Base-by-base conservation (phyloP, 2,888 invertebrate genomes). In the Perdita meconis region DNA sequence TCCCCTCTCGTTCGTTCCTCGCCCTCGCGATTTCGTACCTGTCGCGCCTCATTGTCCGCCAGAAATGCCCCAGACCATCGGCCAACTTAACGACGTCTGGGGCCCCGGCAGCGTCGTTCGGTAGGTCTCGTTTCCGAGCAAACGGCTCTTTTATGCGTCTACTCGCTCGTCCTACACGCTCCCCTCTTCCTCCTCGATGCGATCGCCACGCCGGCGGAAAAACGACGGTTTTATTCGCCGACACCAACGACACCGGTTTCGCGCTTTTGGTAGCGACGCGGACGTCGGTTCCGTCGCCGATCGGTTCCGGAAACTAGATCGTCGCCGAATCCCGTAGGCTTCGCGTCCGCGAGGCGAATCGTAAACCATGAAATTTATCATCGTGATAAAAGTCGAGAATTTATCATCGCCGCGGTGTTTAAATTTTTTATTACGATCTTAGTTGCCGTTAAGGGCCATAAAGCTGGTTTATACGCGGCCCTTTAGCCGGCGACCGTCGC, bases 41-140 rank as follows among this genome's bases (percentile, higher is more conserved):
- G 78, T 71, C 68, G 64, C 73, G 69, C 67, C 75, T 83, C 82
- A 79, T 80, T 83, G 83, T 82, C 79, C 78, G 59, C 63, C 65
- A 74, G 83, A 75, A 78, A 82, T 68, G 57, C 64, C 44, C 42
- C 60, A 51, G 51, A 40, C 63, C 57, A 57, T 69, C 65, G 76
- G 56, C 63, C 78, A 56, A 82, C 80, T 84, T 80, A 78, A 80
- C 83, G 83, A 82, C 80, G 83, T 65, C 61, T 44, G 55, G 30
- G n/a, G 30, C 30, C 6, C 3, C 30, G 30, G 51, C 61, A 76
- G 71, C 72, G 79, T 75, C 84, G 30, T 71, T 78, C 83, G 74
- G 85, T 85, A 83, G 85, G 79, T 85, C 84, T 83, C 83, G 84
- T 85, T 85, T 83, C 70, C 75, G 64, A 47, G 69, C 65, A 75